A percentile compares a stretch with the other conserved stretches of the same genome.
Evolutionary conservation across 2,888 invertebrate genomes (phyloP).

Genomic region (Agonopterix arenella): DNA sequence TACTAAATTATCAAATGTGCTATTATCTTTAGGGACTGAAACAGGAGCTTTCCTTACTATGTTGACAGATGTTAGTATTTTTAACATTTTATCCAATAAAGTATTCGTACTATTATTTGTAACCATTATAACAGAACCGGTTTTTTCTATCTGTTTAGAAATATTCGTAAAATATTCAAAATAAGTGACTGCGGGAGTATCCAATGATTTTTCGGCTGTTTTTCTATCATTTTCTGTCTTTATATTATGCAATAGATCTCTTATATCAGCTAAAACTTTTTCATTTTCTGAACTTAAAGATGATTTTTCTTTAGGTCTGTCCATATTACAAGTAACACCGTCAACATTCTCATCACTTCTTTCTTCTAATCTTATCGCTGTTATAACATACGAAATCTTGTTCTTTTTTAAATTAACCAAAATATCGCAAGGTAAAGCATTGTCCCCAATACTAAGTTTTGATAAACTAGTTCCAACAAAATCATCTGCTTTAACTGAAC

Average conservation of each 20-base stretch:
- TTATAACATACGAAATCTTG: slow-evolving; percentile 23
- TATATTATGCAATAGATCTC: slow-evolving; percentile 17
- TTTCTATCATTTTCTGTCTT: slow-evolving; percentile 12
- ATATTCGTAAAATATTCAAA: slow-evolving; percentile 8
- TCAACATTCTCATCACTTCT: slow-evolving; percentile 27
- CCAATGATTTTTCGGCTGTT: not conserved
- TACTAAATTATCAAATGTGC: slow-evolving; percentile 14
- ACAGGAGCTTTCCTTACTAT: slow-evolving; percentile 4
- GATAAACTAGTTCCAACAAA: slow-evolving; percentile 31
- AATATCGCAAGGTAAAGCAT: slow-evolving; percentile 46
- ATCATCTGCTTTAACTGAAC: slow-evolving; percentile 29
- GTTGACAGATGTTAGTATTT: slow-evolving; percentile 8
- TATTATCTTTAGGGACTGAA: slow-evolving; percentile 14
- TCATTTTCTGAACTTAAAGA: slow-evolving; percentile 5
- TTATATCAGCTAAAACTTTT: slow-evolving; percentile 20
- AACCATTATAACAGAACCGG: not conserved
- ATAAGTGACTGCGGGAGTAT: slow-evolving; percentile 1
- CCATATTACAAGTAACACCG: slow-evolving; percentile 28
- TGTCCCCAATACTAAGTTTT: slow-evolving; percentile 49
- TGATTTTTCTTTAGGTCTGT: not conserved
- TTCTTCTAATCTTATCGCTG: slow-evolving; percentile 29
- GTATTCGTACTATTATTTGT: slow-evolving; percentile 15
- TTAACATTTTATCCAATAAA: slow-evolving; percentile 21
- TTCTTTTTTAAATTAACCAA: slow-evolving; percentile 30
- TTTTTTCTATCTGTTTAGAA: slow-evolving; percentile 1